Evolutionary conservation across 2,888 invertebrate genomes (phyloP), one percentile per base, ranked within the genome.

Genomic region (Agonopterix alstromeriana): DNA sequence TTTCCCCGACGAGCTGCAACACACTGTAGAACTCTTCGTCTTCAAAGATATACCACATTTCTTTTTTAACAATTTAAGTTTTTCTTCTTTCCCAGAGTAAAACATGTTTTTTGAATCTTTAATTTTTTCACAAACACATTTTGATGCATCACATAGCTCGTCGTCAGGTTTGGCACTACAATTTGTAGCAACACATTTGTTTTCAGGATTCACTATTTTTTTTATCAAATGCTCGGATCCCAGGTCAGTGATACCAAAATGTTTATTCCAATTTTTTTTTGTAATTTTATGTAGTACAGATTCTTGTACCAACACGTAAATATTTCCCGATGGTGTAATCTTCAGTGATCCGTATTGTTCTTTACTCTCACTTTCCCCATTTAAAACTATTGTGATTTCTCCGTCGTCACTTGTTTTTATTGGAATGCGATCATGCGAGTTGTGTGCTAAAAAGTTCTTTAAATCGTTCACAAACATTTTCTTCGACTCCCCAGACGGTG

Each of bases 271-370:
- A 48, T 50, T 50, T n/a, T 50, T 48, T 47, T 61, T 57, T 8
- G 51, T 50, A 36, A 62, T 53, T 7, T 46, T 48, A 53, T 64
- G 57, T 2, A 65, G 48, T 12, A 56, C 38, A 36, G 57, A 55
- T 49, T 76, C 64, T 49, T 77, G 65, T 12, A 77, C 56, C 10
- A 65, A 51, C 10, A 78, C 54, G 48, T 66, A 75, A 54, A 82
- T 67, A 53, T 73, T 77, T 12, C 78, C 79, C 1, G 81, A 79
- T 8, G 65, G 51, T 36, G 76, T 70, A 4, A 81, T 69, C 62
- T 74, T 81, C 12, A 84, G 56, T 14, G 69, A 66, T 36, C 69
- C 73, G 52, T 64, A 63, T 43, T 61, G 53, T 12, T 48, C 56
- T 35, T 59, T 61, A 5, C 36, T 47, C 35, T 63, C 52, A 2